Base-by-base conservation (phyloP, 2,888 invertebrate species). In the Onthophagus sagittarius region DNA sequence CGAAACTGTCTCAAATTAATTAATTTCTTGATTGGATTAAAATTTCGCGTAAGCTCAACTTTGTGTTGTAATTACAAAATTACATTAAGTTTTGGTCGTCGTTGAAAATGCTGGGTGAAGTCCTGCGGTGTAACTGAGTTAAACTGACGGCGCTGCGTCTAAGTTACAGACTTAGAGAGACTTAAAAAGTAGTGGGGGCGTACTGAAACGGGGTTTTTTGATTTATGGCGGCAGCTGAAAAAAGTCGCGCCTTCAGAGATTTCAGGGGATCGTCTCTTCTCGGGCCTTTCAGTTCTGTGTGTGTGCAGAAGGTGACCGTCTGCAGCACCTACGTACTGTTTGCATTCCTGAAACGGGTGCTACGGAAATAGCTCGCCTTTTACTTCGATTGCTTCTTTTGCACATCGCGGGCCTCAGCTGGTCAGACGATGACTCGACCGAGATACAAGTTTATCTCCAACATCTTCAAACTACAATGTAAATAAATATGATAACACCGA, bases 141-240 rank as follows among this genome's bases (percentile, higher is more conserved):
- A 0, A 15, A 67, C 32, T 67, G 39, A 53, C 67, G 67, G 67
- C 64, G 64, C 64, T 9, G 23, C 32, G 67, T 32, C 32, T 67
- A 23, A 67, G 67, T 71, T 15, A 70, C 39, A 70, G 63, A 15
- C 15, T 39, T 63, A 63, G 73, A 70, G 63, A 33, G 13, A 14
- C 70, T 64, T 62, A 69, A 23, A 69, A n/a, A 15, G 70, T 32
- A 70, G 70, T 67, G 62, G 64, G 33, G 15, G 64, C 33, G 64
- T 70, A 64, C 71, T 67, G 72, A 72, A 71, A 6, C 67, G 63
- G 63, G 62, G 62, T 69, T 70, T 74, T 72, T 73, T 74, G 75
- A 77, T 71, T 76, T 77, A 76, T 75, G 76, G 75, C 74, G 75
- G 75, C 77, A 77, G 78, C 77, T 78, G 78, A 78, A 78, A 77